Conservation (phyloP, 2,888 invertebrate species). For the Agrochola macilenta region DNA sequence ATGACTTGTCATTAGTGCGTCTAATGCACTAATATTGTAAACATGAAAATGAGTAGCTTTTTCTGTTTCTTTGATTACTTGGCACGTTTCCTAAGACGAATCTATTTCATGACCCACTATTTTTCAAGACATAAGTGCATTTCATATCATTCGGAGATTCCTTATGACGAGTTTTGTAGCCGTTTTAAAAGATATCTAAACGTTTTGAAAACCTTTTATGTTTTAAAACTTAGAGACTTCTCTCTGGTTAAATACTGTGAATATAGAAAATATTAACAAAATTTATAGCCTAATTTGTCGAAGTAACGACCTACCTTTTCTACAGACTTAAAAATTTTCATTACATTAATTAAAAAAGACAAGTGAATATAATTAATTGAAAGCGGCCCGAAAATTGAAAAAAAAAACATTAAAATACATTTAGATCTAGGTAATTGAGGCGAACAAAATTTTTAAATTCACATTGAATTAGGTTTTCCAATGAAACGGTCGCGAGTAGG, state of each 20-base stretch:
- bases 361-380: conserved; percentile 51
- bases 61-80: not conserved
- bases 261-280: conserved; percentile 50
- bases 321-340: conserved; percentile 39
- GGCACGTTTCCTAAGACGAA: not conserved
- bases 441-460: conserved; percentile 65
- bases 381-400: conserved; percentile 14
- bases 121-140: not conserved
- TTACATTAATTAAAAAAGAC: conserved; percentile 54
- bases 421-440: conserved; percentile 33
- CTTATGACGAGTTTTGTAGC: not conserved
- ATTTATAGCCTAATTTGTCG: conserved; percentile 52
- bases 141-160: not conserved
- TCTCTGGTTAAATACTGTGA: conserved; percentile 39
- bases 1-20: conserved; percentile 12
- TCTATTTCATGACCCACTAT: not conserved
- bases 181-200: not conserved
- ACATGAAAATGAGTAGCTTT: conserved; percentile 11
- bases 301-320: conserved; percentile 47
- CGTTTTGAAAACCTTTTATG: not conserved
- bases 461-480: conserved; percentile 75
- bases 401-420: conserved; percentile 15
- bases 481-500: conserved; percentile 71
- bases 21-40: conserved; percentile 6
- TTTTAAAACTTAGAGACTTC: not conserved